Evolutionary conservation across 37 sponge, comb jelly and placozoan species (phyloP).

Genomic region (Axinella damicornis): DNA sequence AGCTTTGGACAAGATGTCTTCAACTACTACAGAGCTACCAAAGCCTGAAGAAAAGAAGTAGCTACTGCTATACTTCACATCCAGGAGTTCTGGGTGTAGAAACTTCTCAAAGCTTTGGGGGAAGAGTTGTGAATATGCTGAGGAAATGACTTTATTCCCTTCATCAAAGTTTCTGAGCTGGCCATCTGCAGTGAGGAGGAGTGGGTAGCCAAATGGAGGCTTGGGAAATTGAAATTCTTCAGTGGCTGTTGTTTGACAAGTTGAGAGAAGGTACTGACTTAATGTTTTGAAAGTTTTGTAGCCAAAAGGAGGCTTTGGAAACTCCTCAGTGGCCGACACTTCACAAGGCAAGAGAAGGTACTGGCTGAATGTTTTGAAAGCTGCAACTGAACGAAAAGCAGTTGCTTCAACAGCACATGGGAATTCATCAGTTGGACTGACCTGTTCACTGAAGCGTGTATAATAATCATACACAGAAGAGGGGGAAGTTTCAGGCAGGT

Average conservation of each 20-base stretch:
- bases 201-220: slow-evolving; percentile 18
- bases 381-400: slow-evolving; percentile 9
- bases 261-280: neutral
- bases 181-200: slow-evolving; percentile 46
- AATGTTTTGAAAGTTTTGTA: slow-evolving; percentile 23
- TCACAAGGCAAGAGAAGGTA: neutral
- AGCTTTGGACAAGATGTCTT: neutral
- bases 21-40: neutral
- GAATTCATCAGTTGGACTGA: neutral
- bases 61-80: neutral
- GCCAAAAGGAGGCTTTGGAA: slow-evolving; percentile 30
- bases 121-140: slow-evolving; percentile 4
- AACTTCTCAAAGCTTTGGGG: slow-evolving; percentile 14
- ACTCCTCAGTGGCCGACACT: neutral
- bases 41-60: neutral
- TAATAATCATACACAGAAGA: slow-evolving; percentile 24
- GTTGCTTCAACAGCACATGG: slow-evolving; percentile 25
- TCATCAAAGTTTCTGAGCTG: slow-evolving; percentile 24
- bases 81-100: slow-evolving; percentile 47
- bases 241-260: neutral
- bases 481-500: neutral
- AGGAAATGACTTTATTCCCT: neutral
- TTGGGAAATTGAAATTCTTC: slow-evolving; percentile 17
- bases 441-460: neutral
- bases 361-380: slow-evolving; percentile 27